Evolutionary conservation across 2,113 vertebrate genomes (phyloP), one percentile per base, ranked within the genome.

Genomic region (Ictidomys tridecemlineatus): DNA sequence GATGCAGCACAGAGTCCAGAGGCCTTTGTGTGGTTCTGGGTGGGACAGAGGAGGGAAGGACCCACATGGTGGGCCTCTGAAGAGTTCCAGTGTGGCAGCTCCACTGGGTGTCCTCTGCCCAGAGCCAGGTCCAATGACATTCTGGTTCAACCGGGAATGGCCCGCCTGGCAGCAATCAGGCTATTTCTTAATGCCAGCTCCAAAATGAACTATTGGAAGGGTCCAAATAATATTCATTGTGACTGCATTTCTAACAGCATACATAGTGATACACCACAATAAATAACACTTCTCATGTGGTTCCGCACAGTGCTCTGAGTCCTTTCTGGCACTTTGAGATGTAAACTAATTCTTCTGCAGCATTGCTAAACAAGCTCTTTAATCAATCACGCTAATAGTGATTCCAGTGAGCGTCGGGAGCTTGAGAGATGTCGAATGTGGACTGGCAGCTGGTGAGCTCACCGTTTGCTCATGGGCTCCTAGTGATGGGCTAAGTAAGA

Each of bases 221-320:
- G 69, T 56, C 3, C n/a, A 72, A 48, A 18, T 92, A 24, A 20
- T 32, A 76, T 53, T 82, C 96, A 94, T 11, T 48, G n/a, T 9
- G 37, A 76, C 87, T 94, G 37, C 94, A 95, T 87, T 98, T 89
- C 86, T 96, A 76, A 94, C 89, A 61, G 34, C 80, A 63, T 79
- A 0, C 93, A 0, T 65, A 72, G 45, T 37, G 26, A 89, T 13
- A 30, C 7, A 12, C 34, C 85, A 84, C 12, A 24, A 58, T 61
- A 45, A 89, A 18, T 12, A 30, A 63, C 85, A 48, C 8, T 79
- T 37, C 45, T 63, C 42, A 72, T 48, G 3, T 16, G 61, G 42
- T 74, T 14, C 34, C 58, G 0, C 42, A 56, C 48, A 73, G 13
- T 16, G 34, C 93, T 13, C 13, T 18, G 84, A 39, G 76, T 82